These are phyloP conservation scores for Drosophila mauritiana DNA, from an alignment of 1,140 invertebrate species.

Conservation along the genomic window DNA sequence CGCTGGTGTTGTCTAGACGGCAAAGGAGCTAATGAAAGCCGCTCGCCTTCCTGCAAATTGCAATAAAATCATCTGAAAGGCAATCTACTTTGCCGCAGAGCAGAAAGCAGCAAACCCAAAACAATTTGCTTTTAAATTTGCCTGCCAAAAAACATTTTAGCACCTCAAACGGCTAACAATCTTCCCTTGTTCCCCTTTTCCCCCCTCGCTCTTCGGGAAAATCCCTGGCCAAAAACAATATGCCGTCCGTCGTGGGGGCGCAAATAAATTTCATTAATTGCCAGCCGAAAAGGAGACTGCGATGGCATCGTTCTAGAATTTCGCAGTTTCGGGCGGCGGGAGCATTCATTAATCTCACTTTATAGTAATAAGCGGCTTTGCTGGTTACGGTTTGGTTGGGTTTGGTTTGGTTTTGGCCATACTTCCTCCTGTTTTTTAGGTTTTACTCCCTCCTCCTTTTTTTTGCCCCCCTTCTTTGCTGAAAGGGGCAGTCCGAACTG, in stretches of 20 bases:
- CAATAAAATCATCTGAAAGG: slow-evolving; percentile 56
- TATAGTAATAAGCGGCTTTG: slow-evolving; percentile 83
- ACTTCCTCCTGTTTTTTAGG: slow-evolving; percentile 5
- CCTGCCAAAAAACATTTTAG: slow-evolving; percentile 43
- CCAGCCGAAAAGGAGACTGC: slow-evolving; percentile 55
- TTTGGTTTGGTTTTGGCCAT: background rate
- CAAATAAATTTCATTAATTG: slow-evolving; percentile 82
- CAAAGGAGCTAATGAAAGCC: slow-evolving; percentile 42
- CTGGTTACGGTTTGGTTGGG: slow-evolving; percentile 65
- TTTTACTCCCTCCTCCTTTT: background rate
- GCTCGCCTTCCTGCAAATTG: slow-evolving; percentile 48
- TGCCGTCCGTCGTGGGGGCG: slow-evolving; percentile 49
- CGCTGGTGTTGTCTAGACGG: slow-evolving; percentile 35
- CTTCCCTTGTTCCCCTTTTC: background rate
- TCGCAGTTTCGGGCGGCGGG: slow-evolving; percentile 4
- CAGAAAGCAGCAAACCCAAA: slow-evolving; percentile 40
- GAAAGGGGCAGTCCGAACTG: slow-evolving; percentile 8
- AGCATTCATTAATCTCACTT: slow-evolving; percentile 81
- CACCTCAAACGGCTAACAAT: slow-evolving; percentile 34
- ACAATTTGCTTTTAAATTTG: slow-evolving; percentile 77
- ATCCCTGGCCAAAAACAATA: slow-evolving; percentile 53
- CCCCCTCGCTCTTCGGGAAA: background rate
- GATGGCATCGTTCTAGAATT: slow-evolving; percentile 37
- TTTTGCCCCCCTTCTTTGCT: background rate
- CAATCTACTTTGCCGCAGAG: slow-evolving; percentile 43